Evolutionary conservation across 1,140 invertebrate genomes (phyloP).

Genomic region (Araneus ventricosus): DNA sequence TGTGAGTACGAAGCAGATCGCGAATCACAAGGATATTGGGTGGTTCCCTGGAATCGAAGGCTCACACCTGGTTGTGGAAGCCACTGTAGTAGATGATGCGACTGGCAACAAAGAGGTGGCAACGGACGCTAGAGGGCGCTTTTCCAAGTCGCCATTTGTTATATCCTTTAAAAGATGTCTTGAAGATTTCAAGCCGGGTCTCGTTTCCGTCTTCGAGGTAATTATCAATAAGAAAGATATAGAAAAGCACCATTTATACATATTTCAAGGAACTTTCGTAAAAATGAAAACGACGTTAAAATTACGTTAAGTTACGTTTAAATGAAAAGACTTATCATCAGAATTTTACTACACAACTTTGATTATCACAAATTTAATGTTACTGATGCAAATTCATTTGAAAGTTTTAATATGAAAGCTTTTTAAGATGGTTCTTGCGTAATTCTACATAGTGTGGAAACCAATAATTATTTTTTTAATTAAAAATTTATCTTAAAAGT

Average conservation of each 20-base stretch:
- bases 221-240: not conserved
- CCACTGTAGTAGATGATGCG: constrained; percentile 78
- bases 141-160: constrained; percentile 77
- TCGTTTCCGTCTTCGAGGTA: constrained; percentile 78
- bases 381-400: too few species aligned
- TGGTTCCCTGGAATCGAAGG: constrained; percentile 78
- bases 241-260: not conserved
- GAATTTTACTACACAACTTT: too few species aligned
- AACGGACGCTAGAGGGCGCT: constrained; percentile 77
- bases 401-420: too few species aligned
- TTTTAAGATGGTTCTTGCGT: too few species aligned
- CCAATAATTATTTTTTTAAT: too few species aligned
- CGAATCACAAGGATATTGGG: constrained; percentile 75
- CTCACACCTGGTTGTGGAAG: constrained; percentile 78
- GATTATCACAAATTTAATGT: too few species aligned
- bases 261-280: too few species aligned
- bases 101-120: constrained; percentile 78
- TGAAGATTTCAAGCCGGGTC: constrained; percentile 79
- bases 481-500: too few species aligned
- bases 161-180: constrained; percentile 78
- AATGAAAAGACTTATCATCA: too few species aligned
- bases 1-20: constrained; percentile 75
- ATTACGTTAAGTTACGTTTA: too few species aligned
- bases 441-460: too few species aligned
- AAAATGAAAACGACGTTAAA: too few species aligned